Percentiles rank a stretch among this genome's conserved stretches.
These are phyloP conservation scores for Acyrthosiphon pisum DNA, from an alignment of 1,140 invertebrate species.

Conservation along the genomic window DNA sequence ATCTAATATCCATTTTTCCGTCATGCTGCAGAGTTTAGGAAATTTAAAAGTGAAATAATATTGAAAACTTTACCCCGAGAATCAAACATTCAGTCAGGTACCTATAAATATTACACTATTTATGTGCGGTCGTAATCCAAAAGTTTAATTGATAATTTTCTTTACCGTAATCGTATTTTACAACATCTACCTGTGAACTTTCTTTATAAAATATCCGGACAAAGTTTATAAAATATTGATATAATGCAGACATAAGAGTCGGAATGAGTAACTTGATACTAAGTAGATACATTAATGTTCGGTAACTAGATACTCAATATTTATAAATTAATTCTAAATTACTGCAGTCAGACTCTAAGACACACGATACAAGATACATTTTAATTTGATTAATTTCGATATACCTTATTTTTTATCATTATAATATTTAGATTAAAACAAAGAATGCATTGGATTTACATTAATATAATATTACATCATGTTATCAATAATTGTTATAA, in stretches of 20 bases:
- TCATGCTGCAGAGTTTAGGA: too few relatives aligned
- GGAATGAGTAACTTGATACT: background rate
- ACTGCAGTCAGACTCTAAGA: background rate
- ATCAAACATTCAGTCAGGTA: background rate
- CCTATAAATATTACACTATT: background rate
- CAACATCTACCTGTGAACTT: background rate
- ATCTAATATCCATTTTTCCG: too few relatives aligned
- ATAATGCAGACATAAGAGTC: background rate
- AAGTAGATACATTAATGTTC: background rate
- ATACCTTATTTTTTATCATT: background rate
- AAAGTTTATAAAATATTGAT: background rate
- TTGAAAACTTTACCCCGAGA: background rate
- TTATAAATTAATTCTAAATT: background rate
- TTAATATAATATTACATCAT: too few relatives aligned
- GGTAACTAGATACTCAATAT: background rate
- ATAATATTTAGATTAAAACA: background rate
- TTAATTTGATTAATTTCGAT: background rate
- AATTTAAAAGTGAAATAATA: background rate
- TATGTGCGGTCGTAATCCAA: background rate
- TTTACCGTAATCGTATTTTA: background rate
- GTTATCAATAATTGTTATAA: too few relatives aligned
- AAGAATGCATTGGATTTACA: background rate
- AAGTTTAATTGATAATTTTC: background rate
- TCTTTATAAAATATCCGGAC: background rate
- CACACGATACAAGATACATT: background rate